Conservation (phyloP, 2,888 invertebrate species). For the Cosmia trapezina region DNA sequence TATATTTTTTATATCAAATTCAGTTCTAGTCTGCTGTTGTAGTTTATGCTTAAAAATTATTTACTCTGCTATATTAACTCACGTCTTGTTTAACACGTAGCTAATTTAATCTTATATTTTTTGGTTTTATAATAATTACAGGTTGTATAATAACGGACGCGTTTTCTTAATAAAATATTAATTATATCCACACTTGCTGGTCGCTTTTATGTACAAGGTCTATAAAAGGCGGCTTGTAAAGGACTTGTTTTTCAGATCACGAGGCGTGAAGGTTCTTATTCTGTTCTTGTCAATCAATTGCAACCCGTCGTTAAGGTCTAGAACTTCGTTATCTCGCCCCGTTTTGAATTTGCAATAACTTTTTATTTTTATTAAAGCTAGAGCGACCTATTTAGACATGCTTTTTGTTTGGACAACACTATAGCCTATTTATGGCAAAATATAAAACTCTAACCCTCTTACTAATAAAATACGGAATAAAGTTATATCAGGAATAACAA, state of each 20-base stretch:
- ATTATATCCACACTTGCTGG: constrained; percentile 48
- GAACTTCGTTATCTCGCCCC: constrained; percentile 69
- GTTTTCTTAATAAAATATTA: constrained; percentile 52
- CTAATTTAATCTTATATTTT: constrained; percentile 5
- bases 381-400: constrained; percentile 14
- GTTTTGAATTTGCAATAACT: constrained; percentile 60
- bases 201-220: constrained; percentile 40
- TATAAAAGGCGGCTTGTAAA: constrained; percentile 62
- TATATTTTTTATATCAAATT: background rate
- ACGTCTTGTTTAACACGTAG: background rate
- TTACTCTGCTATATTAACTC: background rate
- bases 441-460: no score
- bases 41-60: background rate
- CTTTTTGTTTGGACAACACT: background rate
- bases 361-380: constrained; percentile 36
- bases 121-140: constrained; percentile 19
- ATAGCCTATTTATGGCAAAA: background rate
- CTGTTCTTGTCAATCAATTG: constrained; percentile 76
- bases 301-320: constrained; percentile 67
- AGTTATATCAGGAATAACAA: no score
- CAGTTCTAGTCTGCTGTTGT: background rate
- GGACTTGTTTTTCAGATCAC: constrained; percentile 69
- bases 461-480: no score
- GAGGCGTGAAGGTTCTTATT: constrained; percentile 73
- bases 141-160: constrained; percentile 9